These are phyloP conservation scores for Nemoura dubitans DNA, from an alignment of 2,888 invertebrate genomes.

Conservation along the genomic window DNA sequence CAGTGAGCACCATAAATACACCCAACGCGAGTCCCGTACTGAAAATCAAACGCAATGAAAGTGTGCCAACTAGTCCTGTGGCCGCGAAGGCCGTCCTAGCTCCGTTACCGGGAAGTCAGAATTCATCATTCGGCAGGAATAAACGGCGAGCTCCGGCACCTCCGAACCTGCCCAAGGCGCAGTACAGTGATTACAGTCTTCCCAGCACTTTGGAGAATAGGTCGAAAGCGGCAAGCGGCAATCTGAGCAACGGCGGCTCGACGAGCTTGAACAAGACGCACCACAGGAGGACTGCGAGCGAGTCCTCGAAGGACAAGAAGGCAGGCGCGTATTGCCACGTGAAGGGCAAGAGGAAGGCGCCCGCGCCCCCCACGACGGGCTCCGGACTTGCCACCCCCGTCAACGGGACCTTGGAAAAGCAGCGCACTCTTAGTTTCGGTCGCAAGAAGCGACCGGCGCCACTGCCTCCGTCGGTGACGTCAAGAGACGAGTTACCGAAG, in stretches of 20 bases:
- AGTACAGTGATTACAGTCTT: slow-evolving; percentile 52
- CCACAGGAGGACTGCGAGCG: slow-evolving; percentile 69
- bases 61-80: slow-evolving; percentile 18
- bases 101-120: slow-evolving; percentile 51
- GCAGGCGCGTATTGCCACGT: slow-evolving; percentile 71
- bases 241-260: slow-evolving; percentile 42
- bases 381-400: not conserved
- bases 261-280: slow-evolving; percentile 51
- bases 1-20: slow-evolving; percentile 40
- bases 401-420: slow-evolving; percentile 45
- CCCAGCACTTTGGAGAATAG: slow-evolving; percentile 51
- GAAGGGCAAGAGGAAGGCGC: slow-evolving; percentile 79
- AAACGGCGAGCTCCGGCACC: slow-evolving; percentile 54
- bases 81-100: slow-evolving; percentile 25
- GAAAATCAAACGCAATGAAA: slow-evolving; percentile 33
- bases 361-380: slow-evolving; percentile 68
- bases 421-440: slow-evolving; percentile 51
- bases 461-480: slow-evolving; percentile 58
- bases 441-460: slow-evolving; percentile 62
- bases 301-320: slow-evolving; percentile 67
- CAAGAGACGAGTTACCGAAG: slow-evolving; percentile 15
- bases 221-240: slow-evolving; percentile 40
- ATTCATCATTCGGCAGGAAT: slow-evolving; percentile 51
- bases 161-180: slow-evolving; percentile 54
- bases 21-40: slow-evolving; percentile 45